phyloP scores from a whole-genome alignment of 2,113 vertebrate species.

The Scortum barcoo region DNA sequence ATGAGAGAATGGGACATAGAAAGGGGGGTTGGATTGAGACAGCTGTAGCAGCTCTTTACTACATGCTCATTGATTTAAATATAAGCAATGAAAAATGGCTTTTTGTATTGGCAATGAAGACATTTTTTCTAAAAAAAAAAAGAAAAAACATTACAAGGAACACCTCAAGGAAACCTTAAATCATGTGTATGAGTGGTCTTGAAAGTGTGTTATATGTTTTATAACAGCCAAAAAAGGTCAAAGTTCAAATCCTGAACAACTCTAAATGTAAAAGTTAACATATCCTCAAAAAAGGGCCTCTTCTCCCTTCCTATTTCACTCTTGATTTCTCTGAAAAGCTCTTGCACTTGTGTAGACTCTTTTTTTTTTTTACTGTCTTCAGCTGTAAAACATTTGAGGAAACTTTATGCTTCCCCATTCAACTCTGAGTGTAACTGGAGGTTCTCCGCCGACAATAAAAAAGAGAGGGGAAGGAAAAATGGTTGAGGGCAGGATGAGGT shows the following conservation, averaged over 20 bases:
- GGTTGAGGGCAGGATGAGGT: conserved; percentile 80
- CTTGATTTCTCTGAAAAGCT: conserved; percentile 44
- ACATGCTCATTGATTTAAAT: conserved; percentile 3
- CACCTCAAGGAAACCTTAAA: conserved; percentile 49
- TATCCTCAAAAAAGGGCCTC: conserved; percentile 10
- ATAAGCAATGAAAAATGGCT: background rate
- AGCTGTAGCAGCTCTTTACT: background rate
- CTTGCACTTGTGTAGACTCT: conserved; percentile 57
- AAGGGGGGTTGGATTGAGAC: conserved; percentile 16
- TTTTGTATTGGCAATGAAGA: background rate
- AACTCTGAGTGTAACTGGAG: conserved; percentile 78
- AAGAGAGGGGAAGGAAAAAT: conserved; percentile 79
- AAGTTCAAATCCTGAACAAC: conserved; percentile 53
- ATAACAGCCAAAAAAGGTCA: conserved; percentile 50
- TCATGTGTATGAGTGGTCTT: conserved; percentile 52
- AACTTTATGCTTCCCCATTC: conserved; percentile 82
- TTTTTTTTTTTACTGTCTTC: conserved; percentile 65
- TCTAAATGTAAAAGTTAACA: conserved; percentile 56
- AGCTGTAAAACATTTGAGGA: conserved; percentile 84
- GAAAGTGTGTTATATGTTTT: conserved; percentile 63
- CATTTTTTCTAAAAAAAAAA: background rate
- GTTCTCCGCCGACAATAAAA: conserved; percentile 78
- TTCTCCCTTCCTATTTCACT: conserved; percentile 40
- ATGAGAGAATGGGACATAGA: conserved; percentile 60
- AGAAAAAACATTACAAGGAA: conserved; percentile 36